phyloP scores from a whole-genome alignment of 1,140 invertebrate species.

The Pectinophora gossypiella region DNA sequence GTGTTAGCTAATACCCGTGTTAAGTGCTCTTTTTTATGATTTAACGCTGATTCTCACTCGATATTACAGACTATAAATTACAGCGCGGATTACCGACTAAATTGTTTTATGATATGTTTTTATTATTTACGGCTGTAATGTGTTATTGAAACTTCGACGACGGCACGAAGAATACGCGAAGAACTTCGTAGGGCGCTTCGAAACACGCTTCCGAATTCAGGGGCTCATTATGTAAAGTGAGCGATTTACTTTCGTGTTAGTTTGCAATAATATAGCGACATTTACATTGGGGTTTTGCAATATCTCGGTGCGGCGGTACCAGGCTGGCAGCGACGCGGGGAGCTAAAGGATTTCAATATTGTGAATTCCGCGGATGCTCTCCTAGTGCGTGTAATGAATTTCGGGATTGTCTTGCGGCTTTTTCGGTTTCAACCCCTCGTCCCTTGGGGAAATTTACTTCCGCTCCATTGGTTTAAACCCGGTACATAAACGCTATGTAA shows the following conservation, averaged over 20 bases:
- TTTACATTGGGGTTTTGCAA: constrained; percentile 43
- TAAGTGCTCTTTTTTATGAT: constrained; percentile 63
- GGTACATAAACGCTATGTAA: constrained; percentile 32
- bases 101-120: constrained; percentile 64
- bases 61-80: constrained; percentile 56
- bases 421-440: constrained; percentile 41
- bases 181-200: neutral
- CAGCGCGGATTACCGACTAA: constrained; percentile 41
- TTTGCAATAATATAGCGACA: constrained; percentile 40
- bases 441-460: constrained; percentile 38
- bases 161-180: constrained; percentile 6
- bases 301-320: constrained; percentile 30
- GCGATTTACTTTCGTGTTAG: constrained; percentile 43
- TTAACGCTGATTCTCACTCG: constrained; percentile 47
- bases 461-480: constrained; percentile 43
- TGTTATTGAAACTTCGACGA: constrained; percentile 18
- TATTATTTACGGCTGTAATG: constrained; percentile 41
- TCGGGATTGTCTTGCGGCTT: constrained; percentile 69
- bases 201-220: neutral
- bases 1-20: constrained; percentile 51
- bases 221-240: constrained; percentile 24
- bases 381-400: constrained; percentile 66
- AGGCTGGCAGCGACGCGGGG: constrained; percentile 22
- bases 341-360: constrained; percentile 63
- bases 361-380: constrained; percentile 70